Evolutionary conservation across 2,888 invertebrate genomes (phyloP).

Genomic region (Myathropa florea): DNA sequence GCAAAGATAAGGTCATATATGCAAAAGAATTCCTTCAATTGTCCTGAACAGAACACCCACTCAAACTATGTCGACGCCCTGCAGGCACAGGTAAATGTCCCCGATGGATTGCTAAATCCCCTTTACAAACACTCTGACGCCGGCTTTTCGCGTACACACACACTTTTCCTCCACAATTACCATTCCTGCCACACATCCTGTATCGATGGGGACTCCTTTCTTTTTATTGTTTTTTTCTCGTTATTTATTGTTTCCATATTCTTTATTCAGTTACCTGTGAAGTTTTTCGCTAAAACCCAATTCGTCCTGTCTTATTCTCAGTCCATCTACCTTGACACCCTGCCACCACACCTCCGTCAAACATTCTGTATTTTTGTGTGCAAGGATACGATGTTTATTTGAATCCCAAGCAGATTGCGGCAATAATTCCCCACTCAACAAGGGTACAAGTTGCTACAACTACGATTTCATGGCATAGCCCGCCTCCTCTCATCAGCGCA

Average conservation of each 20-base stretch:
- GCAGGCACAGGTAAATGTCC: not conserved
- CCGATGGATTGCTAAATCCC: not conserved
- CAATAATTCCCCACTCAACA: slow-evolving; percentile 62
- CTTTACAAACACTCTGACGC: not conserved
- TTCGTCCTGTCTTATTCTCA: slow-evolving; percentile 9
- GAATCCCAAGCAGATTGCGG: slow-evolving; percentile 60
- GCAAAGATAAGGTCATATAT: too few species aligned
- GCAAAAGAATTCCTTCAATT: not conserved
- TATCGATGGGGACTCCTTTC: slow-evolving; percentile 19
- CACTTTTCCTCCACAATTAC: not conserved
- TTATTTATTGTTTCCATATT: slow-evolving; percentile 65
- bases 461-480: slow-evolving; percentile 51
- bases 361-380: slow-evolving; percentile 17
- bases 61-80: not conserved
- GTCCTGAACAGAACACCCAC: not conserved
- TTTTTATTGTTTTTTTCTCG: slow-evolving; percentile 2
- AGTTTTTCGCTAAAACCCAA: slow-evolving; percentile 41
- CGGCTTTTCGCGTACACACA: not conserved
- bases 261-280: slow-evolving; percentile 65
- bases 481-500: not conserved
- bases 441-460: slow-evolving; percentile 57
- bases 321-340: not conserved
- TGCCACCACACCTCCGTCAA: not conserved
- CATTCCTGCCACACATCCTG: slow-evolving; percentile 48
- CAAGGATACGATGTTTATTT: slow-evolving; percentile 51